Evolutionary conservation across 1,140 invertebrate genomes (phyloP).

Genomic region (Sitodiplosis mosellana): DNA sequence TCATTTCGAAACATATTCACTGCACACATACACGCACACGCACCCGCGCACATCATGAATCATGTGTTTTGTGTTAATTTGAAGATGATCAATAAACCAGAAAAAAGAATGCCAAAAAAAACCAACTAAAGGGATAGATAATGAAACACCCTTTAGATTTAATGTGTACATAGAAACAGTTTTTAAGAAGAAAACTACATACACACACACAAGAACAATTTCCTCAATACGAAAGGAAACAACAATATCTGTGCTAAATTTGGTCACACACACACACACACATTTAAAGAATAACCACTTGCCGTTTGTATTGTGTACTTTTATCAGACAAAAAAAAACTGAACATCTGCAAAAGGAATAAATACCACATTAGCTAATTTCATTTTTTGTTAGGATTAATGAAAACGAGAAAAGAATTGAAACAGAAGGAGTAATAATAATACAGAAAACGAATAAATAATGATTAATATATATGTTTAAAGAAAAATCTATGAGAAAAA

Average conservation of each 20-base stretch:
- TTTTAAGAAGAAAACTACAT: conserved; percentile 6
- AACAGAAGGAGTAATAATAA: not conserved
- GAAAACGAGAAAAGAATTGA: conserved; percentile 12
- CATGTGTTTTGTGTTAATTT: conserved; percentile 22
- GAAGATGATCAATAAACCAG: conserved; percentile 3
- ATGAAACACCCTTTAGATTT: not conserved
- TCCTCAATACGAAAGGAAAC: conserved; percentile 6
- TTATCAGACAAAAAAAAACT: not conserved
- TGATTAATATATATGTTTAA: conserved; percentile 16
- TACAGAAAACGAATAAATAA: conserved; percentile 6
- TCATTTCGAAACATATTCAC: not conserved
- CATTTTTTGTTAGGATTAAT: conserved; percentile 11
- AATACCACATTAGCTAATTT: conserved; percentile 5
- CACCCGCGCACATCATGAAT: conserved; percentile 13
- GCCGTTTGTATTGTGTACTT: not conserved
- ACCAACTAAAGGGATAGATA: not conserved
- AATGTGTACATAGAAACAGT: conserved; percentile 2
- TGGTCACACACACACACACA: conserved; percentile 8
- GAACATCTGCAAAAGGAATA: conserved; percentile 1
- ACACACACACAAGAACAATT: conserved; percentile 5
- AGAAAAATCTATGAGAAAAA: conserved; percentile 8
- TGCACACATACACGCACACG: conserved; percentile 6
- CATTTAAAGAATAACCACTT: conserved; percentile 2
- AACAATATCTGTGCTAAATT: conserved; percentile 22
- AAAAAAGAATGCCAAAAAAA: not conserved